Evolutionary conservation across 2,113 vertebrate genomes (phyloP), one percentile per base, ranked within the genome.

Genomic region (Sylvia atricapilla): DNA sequence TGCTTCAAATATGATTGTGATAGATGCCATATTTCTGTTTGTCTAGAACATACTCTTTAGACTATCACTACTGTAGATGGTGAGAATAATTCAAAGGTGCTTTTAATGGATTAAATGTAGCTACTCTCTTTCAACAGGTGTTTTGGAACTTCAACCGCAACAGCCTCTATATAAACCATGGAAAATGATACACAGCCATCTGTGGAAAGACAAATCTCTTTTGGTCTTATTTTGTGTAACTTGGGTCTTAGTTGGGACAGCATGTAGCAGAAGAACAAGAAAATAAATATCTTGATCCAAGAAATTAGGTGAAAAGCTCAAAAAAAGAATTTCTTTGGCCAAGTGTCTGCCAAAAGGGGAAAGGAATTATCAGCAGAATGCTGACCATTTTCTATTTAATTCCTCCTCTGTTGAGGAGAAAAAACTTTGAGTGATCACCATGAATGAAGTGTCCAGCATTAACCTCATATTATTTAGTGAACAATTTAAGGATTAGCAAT

Each of bases 131-230:
- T 43, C 47, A 84, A 5, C 4, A 25, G 24, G 11, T 20, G 81
- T 75, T 66, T 27, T 58, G 41, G 25, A 83, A 30, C 28, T 72
- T 75, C 70, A 76, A 9, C 7, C 56, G 76, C 58, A 73, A 30
- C 19, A 76, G 17, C n/a, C 15, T 66, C 59, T 23, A 19, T 15
- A 60, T 10, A 28, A 85, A 83, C 80, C 5, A 28, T 1, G 11
- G 47, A 21, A 60, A 75, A 72, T 1, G 3, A n/a, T 80, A 30
- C n/a, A 15, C 3, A 10, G 13, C 5, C 1, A 1, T 23, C 21
- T 75, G 1, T 28, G 12, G 59, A 73, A 87, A 80, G 49, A 39
- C 5, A 79, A 76, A 11, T 33, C 15, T 73, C 13, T 53, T 16
- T 53, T 55, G 21, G 28, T 56, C 55, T 60, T 60, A 19, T 25